Evolutionary conservation across 2,113 vertebrate species (phyloP).

Genomic region (Terrapene triunguis): DNA sequence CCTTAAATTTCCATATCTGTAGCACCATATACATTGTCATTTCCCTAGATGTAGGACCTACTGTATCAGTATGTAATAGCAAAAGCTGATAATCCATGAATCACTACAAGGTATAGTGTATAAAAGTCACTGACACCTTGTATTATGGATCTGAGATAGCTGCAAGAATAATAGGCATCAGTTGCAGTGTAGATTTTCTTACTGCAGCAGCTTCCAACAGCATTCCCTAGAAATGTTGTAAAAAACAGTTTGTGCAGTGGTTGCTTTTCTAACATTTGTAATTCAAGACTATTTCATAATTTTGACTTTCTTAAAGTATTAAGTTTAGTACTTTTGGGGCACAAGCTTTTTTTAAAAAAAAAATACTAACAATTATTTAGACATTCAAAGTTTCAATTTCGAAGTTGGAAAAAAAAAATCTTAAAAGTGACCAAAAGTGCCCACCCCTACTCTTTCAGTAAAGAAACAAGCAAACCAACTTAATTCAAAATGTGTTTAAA

Average conservation of each 20-base stretch:
- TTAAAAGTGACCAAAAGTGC: not conserved
- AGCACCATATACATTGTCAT: not conserved
- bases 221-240: not conserved
- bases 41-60: not conserved
- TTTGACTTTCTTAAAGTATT: not conserved
- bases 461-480: not conserved
- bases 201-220: not conserved
- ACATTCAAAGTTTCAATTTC: not conserved
- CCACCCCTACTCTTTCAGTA: not conserved
- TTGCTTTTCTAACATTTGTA: not conserved
- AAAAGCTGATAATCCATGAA: conserved; percentile 13
- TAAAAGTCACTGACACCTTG: conserved; percentile 24
- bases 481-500: not conserved
- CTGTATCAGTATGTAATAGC: not conserved
- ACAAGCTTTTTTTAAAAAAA: not conserved
- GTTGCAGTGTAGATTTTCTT: not conserved
- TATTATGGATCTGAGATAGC: not conserved
- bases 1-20: not conserved
- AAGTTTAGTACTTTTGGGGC: not conserved
- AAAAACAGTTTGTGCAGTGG: not conserved
- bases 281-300: not conserved
- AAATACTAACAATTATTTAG: not conserved
- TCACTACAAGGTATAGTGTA: not conserved
- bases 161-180: not conserved
- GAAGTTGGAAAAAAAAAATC: not conserved